These are phyloP conservation scores for Montipora capitata DNA, from an alignment of 92 coral and sea anemone species.

Conservation along the genomic window DNA sequence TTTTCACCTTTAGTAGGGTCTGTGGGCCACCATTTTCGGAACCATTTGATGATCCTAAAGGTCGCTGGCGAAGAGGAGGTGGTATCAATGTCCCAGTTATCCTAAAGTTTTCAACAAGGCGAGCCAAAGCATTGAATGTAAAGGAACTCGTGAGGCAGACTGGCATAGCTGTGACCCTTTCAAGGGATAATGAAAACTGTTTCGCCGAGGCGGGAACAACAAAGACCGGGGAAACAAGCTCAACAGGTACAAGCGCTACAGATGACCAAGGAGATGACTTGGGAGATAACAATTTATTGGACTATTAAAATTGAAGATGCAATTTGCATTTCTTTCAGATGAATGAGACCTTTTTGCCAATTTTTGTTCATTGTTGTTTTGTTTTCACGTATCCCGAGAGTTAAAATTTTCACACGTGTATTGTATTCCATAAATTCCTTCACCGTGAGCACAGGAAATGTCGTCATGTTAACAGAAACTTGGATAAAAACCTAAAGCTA, in stretches of 20 bases:
- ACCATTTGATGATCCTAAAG: too few relatives aligned
- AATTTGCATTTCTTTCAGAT: too few relatives aligned
- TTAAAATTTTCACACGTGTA: not conserved
- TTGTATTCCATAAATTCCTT: slow-evolving; percentile 4
- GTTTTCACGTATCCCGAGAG: not conserved
- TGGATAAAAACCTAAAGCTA: slow-evolving; percentile 2
- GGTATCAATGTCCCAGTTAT: too few relatives aligned
- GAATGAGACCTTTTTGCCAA: slow-evolving; percentile 15
- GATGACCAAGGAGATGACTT: slow-evolving; percentile 17
- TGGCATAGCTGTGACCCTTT: slow-evolving; percentile 7
- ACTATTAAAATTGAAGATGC: too few relatives aligned
- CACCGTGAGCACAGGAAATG: slow-evolving; percentile 14
- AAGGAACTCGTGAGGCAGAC: slow-evolving; percentile 22
- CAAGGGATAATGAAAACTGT: not conserved
- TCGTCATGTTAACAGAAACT: slow-evolving; percentile 12
- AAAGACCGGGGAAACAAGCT: not conserved
- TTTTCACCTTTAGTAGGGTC: slow-evolving; percentile 10
- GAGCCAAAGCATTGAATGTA: not conserved
- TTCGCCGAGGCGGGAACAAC: slow-evolving; percentile 14
- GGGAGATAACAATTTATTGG: not conserved
- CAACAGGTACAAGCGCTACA: not conserved
- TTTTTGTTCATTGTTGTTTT: slow-evolving; percentile 15
- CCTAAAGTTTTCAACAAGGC: not conserved
- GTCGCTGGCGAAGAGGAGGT: too few relatives aligned
- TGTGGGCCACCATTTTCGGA: not conserved